phyloP scores from a whole-genome alignment of 2,797 vertebrate species.

The Poecilia gillii region DNA sequence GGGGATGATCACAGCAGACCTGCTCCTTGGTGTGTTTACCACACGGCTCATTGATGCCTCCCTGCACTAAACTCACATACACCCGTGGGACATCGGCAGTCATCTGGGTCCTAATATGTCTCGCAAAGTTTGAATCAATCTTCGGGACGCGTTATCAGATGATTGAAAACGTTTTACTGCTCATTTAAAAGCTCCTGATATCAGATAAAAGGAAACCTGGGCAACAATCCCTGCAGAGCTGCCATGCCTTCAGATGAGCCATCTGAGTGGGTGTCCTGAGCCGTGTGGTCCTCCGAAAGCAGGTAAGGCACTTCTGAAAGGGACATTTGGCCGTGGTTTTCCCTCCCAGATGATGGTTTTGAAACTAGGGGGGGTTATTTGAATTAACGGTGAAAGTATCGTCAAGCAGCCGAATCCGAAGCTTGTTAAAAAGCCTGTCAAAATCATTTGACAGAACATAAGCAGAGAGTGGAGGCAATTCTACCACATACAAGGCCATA shows the following conservation, averaged over 20 bases:
- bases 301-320: slow-evolving; percentile 25
- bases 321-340: slow-evolving; percentile 22
- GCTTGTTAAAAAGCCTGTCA: neutral
- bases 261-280: slow-evolving; percentile 44
- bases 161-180: slow-evolving; percentile 40
- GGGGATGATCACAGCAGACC: slow-evolving; percentile 26
- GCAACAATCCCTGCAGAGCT: slow-evolving; percentile 43
- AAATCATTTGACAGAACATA: neutral
- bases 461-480: neutral
- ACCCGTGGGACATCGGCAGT: slow-evolving; percentile 22
- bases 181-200: slow-evolving; percentile 47
- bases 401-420: neutral
- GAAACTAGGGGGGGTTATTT: slow-evolving; percentile 21
- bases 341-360: slow-evolving; percentile 21
- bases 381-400: slow-evolving; percentile 9
- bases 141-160: slow-evolving; percentile 39
- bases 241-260: slow-evolving; percentile 46
- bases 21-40: slow-evolving; percentile 25
- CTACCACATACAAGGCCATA: neutral
- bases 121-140: slow-evolving; percentile 36
- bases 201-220: slow-evolving; percentile 51
- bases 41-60: slow-evolving; percentile 35
- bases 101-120: slow-evolving; percentile 13
- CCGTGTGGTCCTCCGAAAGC: slow-evolving; percentile 29
- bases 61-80: slow-evolving; percentile 24